Evolutionary conservation across 2,797 vertebrate genomes (phyloP), one percentile per base, ranked within the genome.

Genomic region (Anguilla obscura): DNA sequence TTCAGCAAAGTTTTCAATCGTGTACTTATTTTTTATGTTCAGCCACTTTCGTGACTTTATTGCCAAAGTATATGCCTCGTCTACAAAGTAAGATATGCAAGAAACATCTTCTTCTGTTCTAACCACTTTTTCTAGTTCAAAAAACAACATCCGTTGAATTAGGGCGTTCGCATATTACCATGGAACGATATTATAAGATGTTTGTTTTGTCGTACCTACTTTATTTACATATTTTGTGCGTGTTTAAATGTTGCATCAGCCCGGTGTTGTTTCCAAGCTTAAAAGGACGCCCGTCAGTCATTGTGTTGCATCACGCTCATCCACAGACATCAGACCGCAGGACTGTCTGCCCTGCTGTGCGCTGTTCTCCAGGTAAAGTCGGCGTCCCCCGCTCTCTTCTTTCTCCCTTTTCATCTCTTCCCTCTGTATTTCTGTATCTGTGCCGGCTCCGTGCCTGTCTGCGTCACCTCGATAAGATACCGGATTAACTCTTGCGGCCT

Each of bases 341-440:
- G 95, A 92, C 86, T 93, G 92, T 95, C 94, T 91, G 86, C 88
- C 91, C 91, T 89, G 88, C 90, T 93, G 89, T 93, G 94, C 89
- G 90, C 89, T 90, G 92, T 93, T 92, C 92, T 91, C 92, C 89
- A 91, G 90, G 90, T 93, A 89, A 93, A 94, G 93, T 92, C 89
- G 91, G 90, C 90, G 90, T 88, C 90, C 71, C 40, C 90, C 93
- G 91, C 91, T 92, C 90, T 86, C 85, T 90, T 92, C 91, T 89
- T 89, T 87, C 88, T 27, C 36, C 93, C 94, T 92, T 45, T 18
- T 60, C 50, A 63, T n/a, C 85, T 86, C 54, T 52, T 56, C 60
- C 50, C 45, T 84, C 52, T 83, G 87, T 89, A 33, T 88, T 16
- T 89, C 91, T 91, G 90, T 91, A 92, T 90, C 91, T 84, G 86